These are phyloP conservation scores for Agrilus mali DNA, from an alignment of 2,888 invertebrate genomes.

Conservation along the genomic window DNA sequence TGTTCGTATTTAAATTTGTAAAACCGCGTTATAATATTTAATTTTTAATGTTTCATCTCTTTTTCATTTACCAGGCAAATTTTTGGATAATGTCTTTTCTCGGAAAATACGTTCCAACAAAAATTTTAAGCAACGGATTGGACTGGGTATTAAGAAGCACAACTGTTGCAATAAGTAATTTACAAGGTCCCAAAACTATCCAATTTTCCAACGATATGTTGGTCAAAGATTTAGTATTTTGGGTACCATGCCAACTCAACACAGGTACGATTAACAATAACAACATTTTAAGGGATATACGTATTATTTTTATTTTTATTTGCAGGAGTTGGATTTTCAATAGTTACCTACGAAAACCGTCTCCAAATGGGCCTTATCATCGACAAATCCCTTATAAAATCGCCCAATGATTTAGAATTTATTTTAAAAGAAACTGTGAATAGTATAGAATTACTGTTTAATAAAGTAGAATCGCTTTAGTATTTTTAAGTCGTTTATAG, in stretches of 20 bases:
- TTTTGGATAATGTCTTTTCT: neutral
- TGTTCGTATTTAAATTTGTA: no score
- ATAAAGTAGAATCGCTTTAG: no score
- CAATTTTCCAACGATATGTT: conserved; percentile 32
- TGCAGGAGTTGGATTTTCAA: conserved; percentile 37
- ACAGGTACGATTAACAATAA: conserved; percentile 28
- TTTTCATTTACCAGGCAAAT: neutral
- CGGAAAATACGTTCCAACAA: neutral
- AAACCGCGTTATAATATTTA: no score
- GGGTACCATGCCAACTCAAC: conserved; percentile 39
- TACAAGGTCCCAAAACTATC: conserved; percentile 36
- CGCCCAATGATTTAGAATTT: conserved; percentile 22
- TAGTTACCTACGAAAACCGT: conserved; percentile 38
- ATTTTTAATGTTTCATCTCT: no score
- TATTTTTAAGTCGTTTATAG: no score
- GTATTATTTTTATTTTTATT: neutral
- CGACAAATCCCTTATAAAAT: conserved; percentile 32
- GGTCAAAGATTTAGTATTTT: conserved; percentile 38
- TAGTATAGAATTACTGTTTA: no score
- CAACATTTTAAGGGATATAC: neutral
- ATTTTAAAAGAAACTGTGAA: no score
- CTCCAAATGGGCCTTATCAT: conserved; percentile 36
- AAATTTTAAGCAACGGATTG: conserved; percentile 22
- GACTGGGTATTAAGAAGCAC: conserved; percentile 35
- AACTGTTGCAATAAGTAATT: conserved; percentile 37